These are phyloP conservation scores for Sitophilus oryzae DNA, from an alignment of 1,140 invertebrate species.

Conservation along the genomic window DNA sequence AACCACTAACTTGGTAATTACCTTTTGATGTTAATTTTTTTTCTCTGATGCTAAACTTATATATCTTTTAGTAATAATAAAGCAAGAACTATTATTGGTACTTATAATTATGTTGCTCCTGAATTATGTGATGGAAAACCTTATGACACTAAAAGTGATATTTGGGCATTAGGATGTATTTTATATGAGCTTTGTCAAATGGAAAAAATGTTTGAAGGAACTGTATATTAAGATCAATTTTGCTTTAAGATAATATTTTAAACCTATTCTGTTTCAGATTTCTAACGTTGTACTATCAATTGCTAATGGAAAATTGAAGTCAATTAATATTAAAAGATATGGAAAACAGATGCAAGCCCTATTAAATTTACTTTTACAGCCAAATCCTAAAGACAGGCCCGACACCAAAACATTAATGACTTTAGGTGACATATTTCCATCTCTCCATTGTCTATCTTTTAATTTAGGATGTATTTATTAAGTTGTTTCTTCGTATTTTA, in stretches of 20 bases:
- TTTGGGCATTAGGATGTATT: slow-evolving; percentile 82
- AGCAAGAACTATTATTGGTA: slow-evolving; percentile 62
- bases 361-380: slow-evolving; percentile 48
- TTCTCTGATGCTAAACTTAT: background rate
- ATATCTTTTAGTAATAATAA: slow-evolving; percentile 44
- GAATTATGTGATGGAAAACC: slow-evolving; percentile 72
- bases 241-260: too few species aligned
- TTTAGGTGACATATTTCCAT: slow-evolving; percentile 42
- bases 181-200: slow-evolving; percentile 67
- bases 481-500: too few species aligned
- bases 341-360: slow-evolving; percentile 48
- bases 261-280: too few species aligned
- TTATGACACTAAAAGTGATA: slow-evolving; percentile 72
- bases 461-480: slow-evolving; percentile 32
- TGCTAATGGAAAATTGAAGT: slow-evolving; percentile 47
- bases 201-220: slow-evolving; percentile 51
- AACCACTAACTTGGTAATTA: too few species aligned
- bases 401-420: slow-evolving; percentile 45
- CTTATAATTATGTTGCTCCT: slow-evolving; percentile 80
- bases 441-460: slow-evolving; percentile 35
- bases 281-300: slow-evolving; percentile 50
- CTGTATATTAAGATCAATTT: slow-evolving; percentile 42
- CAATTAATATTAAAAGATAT: slow-evolving; percentile 47
- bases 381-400: slow-evolving; percentile 48
- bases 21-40: too few species aligned